Percentiles rank a stretch among this genome's conserved stretches.
phyloP scores from a whole-genome alignment of 2,113 vertebrate genomes.

The Andinoacara biseriatus region DNA sequence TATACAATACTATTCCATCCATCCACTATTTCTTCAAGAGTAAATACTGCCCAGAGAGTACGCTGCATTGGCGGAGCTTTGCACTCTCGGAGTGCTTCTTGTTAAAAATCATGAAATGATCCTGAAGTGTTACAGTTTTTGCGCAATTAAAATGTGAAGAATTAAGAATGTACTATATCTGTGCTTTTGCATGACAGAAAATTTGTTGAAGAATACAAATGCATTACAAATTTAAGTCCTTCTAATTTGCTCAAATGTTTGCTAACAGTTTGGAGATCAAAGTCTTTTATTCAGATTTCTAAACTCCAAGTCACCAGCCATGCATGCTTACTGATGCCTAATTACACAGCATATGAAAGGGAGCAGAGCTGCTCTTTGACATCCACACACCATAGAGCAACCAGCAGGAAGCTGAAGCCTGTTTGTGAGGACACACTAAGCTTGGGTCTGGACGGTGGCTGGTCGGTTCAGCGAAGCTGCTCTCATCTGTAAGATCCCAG shows the following conservation, averaged over 20 bases:
- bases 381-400: constrained; percentile 54
- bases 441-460: constrained; percentile 9
- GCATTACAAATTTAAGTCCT: constrained; percentile 10
- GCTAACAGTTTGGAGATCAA: constrained; percentile 60
- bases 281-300: constrained; percentile 71
- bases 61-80: too few relatives aligned
- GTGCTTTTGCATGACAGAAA: not conserved
- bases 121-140: not conserved
- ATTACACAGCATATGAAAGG: constrained; percentile 75
- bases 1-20: too few relatives aligned
- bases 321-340: constrained; percentile 60
- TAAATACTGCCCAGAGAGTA: too few relatives aligned
- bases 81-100: too few relatives aligned
- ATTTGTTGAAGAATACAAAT: not conserved
- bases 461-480: not conserved
- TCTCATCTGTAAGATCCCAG: constrained; percentile 34
- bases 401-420: constrained; percentile 65
- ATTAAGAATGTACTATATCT: not conserved
- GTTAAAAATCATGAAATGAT: not conserved
- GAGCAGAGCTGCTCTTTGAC: constrained; percentile 68
- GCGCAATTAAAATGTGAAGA: not conserved
- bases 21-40: too few relatives aligned
- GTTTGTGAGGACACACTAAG: constrained; percentile 36
- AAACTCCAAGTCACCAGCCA: constrained; percentile 46
- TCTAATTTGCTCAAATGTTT: constrained; percentile 68